These are phyloP conservation scores for Chaenodraco wilsoni DNA, from an alignment of 2,797 vertebrate genomes.

Conservation along the genomic window DNA sequence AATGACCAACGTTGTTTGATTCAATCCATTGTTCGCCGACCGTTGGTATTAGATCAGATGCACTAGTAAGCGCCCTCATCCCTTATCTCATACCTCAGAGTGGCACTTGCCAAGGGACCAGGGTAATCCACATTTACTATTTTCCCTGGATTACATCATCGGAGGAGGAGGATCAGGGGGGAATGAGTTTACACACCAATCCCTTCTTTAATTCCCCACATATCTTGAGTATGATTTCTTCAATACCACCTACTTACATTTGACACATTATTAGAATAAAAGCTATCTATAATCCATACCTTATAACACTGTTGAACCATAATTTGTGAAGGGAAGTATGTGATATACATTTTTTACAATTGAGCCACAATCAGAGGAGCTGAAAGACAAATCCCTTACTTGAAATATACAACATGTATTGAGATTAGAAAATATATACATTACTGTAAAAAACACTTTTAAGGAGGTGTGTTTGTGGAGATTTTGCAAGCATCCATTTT, in stretches of 20 bases:
- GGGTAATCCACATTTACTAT: constrained; percentile 59
- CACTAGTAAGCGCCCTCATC: constrained; percentile 20
- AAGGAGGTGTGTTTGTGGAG: not conserved
- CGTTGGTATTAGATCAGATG: constrained; percentile 33
- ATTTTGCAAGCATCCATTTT: not conserved
- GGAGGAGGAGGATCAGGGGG: constrained; percentile 17
- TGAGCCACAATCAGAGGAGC: not conserved
- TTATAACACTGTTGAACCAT: too few relatives aligned
- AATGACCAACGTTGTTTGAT: constrained; percentile 11
- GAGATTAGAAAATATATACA: not conserved
- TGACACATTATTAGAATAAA: not conserved
- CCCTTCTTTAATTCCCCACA: constrained; percentile 24
- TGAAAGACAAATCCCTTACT: not conserved
- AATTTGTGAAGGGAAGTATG: not conserved
- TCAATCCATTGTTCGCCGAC: constrained; percentile 40
- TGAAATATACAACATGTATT: not conserved
- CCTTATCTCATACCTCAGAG: constrained; percentile 33
- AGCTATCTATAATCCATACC: not conserved
- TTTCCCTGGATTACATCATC: constrained; percentile 43
- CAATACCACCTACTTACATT: not conserved
- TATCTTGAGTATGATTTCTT: constrained; percentile 12
- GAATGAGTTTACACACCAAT: constrained; percentile 14
- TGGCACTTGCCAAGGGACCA: constrained; percentile 50
- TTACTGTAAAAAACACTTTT: not conserved
- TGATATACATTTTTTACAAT: not conserved